Conservation (phyloP, 2,888 invertebrate genomes). For the Machimus atricapillus region DNA sequence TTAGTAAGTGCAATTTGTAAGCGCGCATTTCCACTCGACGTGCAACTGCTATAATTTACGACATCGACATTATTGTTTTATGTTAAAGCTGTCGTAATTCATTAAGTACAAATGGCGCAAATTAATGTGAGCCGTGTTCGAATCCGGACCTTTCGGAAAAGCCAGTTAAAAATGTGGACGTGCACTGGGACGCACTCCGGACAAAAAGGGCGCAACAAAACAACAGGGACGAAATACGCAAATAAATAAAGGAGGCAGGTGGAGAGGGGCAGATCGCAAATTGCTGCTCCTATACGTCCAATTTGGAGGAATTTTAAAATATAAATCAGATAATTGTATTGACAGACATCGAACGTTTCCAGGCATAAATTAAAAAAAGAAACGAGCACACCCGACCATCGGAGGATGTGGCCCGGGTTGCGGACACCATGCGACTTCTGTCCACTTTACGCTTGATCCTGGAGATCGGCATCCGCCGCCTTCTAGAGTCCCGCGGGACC, state of each 20-base stretch:
- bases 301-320: conserved; percentile 12
- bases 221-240: not conserved
- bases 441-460: not conserved
- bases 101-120: conserved; percentile 37
- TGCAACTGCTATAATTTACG: conserved; percentile 28
- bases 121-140: conserved; percentile 33
- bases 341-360: conserved; percentile 22
- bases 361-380: conserved; percentile 33
- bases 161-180: not conserved
- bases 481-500: not conserved
- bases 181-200: not conserved
- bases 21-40: conserved; percentile 6
- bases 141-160: not conserved
- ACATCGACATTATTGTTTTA: conserved; percentile 32
- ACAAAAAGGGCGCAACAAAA: not conserved
- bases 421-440: not conserved
- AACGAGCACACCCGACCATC: not conserved
- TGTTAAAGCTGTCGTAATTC: conserved; percentile 36
- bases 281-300: conserved; percentile 7
- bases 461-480: not conserved
- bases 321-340: conserved; percentile 40
- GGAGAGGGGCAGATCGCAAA: not conserved
- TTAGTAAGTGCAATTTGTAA: conserved; percentile 28
- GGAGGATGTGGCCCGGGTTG: not conserved
- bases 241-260: not conserved